Evolutionary conservation across 1,140 invertebrate species (phyloP).

Genomic region (Drosophila sproati): DNA sequence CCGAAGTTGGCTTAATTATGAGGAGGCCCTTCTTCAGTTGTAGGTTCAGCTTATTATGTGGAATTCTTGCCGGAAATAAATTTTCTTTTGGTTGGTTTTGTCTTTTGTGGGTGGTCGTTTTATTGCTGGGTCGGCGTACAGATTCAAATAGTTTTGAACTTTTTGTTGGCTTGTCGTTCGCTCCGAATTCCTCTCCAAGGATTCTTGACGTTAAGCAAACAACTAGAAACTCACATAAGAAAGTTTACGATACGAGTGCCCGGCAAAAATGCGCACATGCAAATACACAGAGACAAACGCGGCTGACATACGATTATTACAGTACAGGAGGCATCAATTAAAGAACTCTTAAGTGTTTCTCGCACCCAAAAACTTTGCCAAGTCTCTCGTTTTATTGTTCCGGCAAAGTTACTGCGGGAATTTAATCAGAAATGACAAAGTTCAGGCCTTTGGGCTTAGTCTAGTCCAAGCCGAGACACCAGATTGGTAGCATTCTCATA

Average conservation of each 20-base stretch:
- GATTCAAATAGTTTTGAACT: slow-evolving; percentile 73
- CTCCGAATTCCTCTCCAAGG: slow-evolving; percentile 52
- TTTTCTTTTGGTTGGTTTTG: slow-evolving; percentile 6
- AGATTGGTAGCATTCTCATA: not conserved
- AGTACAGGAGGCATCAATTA: slow-evolving; percentile 48
- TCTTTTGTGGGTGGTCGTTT: slow-evolving; percentile 30
- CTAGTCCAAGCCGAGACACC: not conserved
- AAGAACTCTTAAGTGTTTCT: slow-evolving; percentile 59
- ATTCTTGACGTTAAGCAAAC: slow-evolving; percentile 69
- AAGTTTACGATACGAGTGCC: slow-evolving; percentile 71
- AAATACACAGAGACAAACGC: slow-evolving; percentile 68
- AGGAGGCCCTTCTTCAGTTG: not conserved
- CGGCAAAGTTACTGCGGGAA: slow-evolving; percentile 44
- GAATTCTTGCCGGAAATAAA: slow-evolving; percentile 28
- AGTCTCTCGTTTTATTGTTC: slow-evolving; percentile 30
- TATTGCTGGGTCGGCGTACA: slow-evolving; percentile 44
- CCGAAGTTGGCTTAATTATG: slow-evolving; percentile 40
- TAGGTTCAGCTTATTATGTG: slow-evolving; percentile 37
- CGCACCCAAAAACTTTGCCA: slow-evolving; percentile 25
- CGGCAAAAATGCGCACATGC: slow-evolving; percentile 53
- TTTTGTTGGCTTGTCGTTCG: slow-evolving; percentile 41
- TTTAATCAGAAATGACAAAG: slow-evolving; percentile 49
- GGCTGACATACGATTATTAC: not conserved
- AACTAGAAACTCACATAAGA: slow-evolving; percentile 81
- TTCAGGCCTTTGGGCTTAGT: not conserved